Conservation (phyloP, 1,140 invertebrate species). For the Drosophila repletoides region DNA sequence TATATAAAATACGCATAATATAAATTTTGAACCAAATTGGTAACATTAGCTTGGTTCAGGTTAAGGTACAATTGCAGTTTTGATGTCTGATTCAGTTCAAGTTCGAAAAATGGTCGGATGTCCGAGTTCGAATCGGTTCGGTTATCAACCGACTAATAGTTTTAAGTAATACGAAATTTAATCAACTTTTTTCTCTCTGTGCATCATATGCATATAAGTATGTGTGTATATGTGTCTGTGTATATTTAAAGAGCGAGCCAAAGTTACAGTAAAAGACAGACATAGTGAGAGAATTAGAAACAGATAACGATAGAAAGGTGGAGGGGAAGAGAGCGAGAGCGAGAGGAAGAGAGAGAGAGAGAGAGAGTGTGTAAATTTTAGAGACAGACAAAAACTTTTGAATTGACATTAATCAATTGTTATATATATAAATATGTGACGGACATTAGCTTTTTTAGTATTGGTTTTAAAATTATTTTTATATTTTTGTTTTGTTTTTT, state of each 20-base stretch:
- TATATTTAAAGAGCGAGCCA: conserved; percentile 9
- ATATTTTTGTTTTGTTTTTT: conserved; percentile 11
- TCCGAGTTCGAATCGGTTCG: no score
- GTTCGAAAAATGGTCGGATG: no score
- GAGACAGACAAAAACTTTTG: conserved; percentile 9
- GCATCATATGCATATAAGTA: neutral
- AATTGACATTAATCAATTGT: no score
- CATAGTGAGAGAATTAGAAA: conserved; percentile 7
- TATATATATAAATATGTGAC: no score
- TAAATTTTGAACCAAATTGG: no score
- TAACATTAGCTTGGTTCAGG: no score
- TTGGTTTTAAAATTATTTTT: neutral
- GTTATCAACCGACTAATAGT: no score
- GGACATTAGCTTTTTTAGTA: neutral
- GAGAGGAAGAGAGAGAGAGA: conserved; percentile 14
- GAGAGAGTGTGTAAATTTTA: neutral
- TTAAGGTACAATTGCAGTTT: no score
- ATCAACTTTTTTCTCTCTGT: no score
- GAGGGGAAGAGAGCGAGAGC: neutral
- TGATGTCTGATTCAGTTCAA: no score
- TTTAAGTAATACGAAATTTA: no score
- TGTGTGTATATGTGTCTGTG: neutral
- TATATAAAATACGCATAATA: no score
- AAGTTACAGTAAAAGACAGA: conserved; percentile 24
- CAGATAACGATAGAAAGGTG: conserved; percentile 3